These are phyloP conservation scores for Tyrophagus putrescentiae DNA, from an alignment of 1,140 invertebrate genomes.

Conservation along the genomic window DNA sequence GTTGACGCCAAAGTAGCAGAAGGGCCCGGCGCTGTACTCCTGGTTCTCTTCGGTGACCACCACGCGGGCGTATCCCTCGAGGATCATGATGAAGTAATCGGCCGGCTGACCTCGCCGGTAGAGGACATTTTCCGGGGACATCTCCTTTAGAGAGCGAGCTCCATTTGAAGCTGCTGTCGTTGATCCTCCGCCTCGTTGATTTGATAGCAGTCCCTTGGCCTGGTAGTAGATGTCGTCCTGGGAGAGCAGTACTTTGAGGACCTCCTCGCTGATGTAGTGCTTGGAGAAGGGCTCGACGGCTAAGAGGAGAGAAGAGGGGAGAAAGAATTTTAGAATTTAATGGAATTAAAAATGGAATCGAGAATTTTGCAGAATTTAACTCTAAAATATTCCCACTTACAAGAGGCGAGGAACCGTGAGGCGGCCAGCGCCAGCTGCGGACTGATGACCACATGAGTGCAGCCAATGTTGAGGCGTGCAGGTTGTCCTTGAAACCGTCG, in stretches of 20 bases:
- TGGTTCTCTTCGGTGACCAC: conserved; percentile 61
- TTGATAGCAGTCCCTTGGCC: conserved; percentile 67
- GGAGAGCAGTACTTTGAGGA: no score
- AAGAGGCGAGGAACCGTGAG: conserved; percentile 81
- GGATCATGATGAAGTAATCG: conserved; percentile 82
- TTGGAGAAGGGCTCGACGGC: conserved; percentile 68
- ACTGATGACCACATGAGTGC: no score
- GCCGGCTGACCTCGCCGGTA: conserved; percentile 32
- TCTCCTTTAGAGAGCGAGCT: not conserved
- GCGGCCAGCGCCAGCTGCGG: conserved; percentile 78
- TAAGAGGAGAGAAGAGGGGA: conserved; percentile 38
- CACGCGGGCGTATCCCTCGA: conserved; percentile 68
- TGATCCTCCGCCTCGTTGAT: conserved; percentile 58
- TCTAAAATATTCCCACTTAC: no score
- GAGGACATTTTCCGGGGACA: not conserved
- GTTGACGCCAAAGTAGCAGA: conserved; percentile 82
- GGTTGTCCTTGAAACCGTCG: conserved; percentile 59
- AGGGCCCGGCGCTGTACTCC: conserved; percentile 81
- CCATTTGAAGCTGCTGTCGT: not conserved
- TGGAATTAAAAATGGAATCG: no score
- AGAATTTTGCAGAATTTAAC: no score
- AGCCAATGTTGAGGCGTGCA: conserved; percentile 43
- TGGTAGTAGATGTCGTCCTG: no score
- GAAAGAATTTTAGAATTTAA: conserved; percentile 20
- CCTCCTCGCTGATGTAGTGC: conserved; percentile 65